A percentile compares a stretch with the other conserved stretches of the same genome.
phyloP scores from a whole-genome alignment of 2,113 vertebrate genomes.

The Microtus ochrogaster region DNA sequence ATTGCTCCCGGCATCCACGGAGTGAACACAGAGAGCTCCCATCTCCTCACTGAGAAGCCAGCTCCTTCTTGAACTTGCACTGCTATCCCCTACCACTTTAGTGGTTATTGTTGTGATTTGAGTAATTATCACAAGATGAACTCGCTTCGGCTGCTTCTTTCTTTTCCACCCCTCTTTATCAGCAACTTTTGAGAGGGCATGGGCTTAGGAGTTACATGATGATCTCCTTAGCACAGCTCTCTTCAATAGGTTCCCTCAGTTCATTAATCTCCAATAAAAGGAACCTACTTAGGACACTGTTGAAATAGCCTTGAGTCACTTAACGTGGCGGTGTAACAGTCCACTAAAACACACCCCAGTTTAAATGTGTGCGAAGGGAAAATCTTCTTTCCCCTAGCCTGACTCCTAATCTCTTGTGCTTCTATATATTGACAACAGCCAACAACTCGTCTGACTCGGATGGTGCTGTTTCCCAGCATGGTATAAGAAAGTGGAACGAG shows the following conservation, averaged over 20 bases:
- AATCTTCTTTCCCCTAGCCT: background rate
- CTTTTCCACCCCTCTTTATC: background rate
- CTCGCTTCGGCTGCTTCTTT: background rate
- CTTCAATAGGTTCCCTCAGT: constrained; percentile 42
- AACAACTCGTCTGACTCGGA: background rate
- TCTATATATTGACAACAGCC: background rate
- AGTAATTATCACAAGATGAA: background rate
- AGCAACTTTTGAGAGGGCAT: constrained; percentile 15
- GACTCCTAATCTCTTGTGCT: background rate
- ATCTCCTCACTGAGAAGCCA: background rate
- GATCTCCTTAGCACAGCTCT: constrained; percentile 38
- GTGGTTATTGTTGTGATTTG: background rate
- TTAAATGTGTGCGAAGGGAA: background rate
- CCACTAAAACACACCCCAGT: background rate
- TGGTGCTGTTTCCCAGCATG: background rate
- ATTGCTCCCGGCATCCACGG: background rate
- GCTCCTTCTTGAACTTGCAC: constrained; percentile 6
- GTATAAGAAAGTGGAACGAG: background rate
- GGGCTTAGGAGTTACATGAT: constrained; percentile 10
- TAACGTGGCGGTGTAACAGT: background rate
- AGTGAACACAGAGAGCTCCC: background rate
- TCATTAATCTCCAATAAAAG: constrained; percentile 61
- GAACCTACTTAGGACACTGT: constrained; percentile 28
- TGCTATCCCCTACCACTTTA: background rate
- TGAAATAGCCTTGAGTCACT: constrained; percentile 51